phyloP scores from a whole-genome alignment of 2,113 vertebrate species.

The Myodes glareolus region DNA sequence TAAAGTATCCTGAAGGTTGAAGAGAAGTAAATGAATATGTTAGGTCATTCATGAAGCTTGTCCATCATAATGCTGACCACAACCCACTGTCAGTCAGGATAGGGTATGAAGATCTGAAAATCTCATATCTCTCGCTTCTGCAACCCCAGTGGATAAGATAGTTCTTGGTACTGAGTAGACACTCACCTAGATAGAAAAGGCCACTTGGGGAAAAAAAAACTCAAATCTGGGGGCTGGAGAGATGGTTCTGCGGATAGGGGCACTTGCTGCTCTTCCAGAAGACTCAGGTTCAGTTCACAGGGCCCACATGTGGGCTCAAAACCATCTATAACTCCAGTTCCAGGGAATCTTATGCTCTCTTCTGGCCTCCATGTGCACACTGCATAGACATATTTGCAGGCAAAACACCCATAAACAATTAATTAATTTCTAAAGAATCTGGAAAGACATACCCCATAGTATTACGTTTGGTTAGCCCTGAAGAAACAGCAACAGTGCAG shows the following conservation, averaged over 20 bases:
- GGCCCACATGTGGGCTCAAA: not conserved
- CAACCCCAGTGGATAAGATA: not conserved
- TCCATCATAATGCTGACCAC: not conserved
- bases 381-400: not conserved
- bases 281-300: not conserved
- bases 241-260: not conserved
- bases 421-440: not conserved
- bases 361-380: not conserved
- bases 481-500: not conserved
- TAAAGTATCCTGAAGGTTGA: not conserved
- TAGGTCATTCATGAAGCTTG: not conserved
- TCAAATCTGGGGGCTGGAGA: not conserved
- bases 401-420: not conserved
- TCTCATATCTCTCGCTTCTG: not conserved
- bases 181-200: not conserved
- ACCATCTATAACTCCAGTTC: not conserved
- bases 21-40: not conserved
- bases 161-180: not conserved
- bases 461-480: not conserved
- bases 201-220: not conserved
- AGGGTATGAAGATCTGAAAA: not conserved
- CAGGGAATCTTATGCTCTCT: not conserved
- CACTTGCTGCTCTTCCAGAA: not conserved
- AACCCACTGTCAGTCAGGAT: not conserved
- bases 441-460: not conserved